A percentile compares a stretch with the other conserved stretches of the same genome.
Evolutionary conservation across 1,140 invertebrate species (phyloP).

Genomic region (Gryon sp.): DNA sequence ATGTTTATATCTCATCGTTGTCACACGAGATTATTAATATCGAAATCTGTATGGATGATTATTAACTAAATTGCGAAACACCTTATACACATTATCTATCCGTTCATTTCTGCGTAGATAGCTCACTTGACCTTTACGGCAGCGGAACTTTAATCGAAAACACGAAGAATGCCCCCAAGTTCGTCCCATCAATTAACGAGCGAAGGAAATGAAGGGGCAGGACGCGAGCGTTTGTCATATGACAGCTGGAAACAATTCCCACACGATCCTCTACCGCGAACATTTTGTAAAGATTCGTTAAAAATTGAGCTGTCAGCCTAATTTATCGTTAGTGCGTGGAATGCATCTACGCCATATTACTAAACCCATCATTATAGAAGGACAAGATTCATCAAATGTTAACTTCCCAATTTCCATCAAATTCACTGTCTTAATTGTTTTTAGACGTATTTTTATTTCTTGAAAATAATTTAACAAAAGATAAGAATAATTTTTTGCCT

Average conservation of each 20-base stretch:
- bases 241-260: constrained; percentile 59
- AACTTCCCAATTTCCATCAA: constrained; percentile 42
- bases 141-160: constrained; percentile 55
- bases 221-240: constrained; percentile 51
- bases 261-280: constrained; percentile 10
- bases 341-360: constrained; percentile 38
- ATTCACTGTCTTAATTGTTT: too few species aligned
- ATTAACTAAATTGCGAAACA: constrained; percentile 60
- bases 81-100: constrained; percentile 37
- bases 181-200: constrained; percentile 56
- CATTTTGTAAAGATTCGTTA: constrained; percentile 55
- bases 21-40: constrained; percentile 53
- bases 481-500: too few species aligned
- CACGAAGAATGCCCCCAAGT: constrained; percentile 45
- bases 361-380: constrained; percentile 43
- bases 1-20: constrained; percentile 25
- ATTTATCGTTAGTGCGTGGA: constrained; percentile 44
- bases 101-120: constrained; percentile 22
- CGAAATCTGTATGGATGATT: constrained; percentile 39
- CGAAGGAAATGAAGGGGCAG: constrained; percentile 54
- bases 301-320: constrained; percentile 59
- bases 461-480: too few species aligned
- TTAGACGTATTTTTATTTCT: too few species aligned
- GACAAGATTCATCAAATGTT: constrained; percentile 44
- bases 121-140: constrained; percentile 46